Percentiles rank a stretch among this genome's conserved stretches.
These are phyloP conservation scores for Liposcelis brunnea DNA, from an alignment of 2,888 invertebrate species.

Conservation along the genomic window DNA sequence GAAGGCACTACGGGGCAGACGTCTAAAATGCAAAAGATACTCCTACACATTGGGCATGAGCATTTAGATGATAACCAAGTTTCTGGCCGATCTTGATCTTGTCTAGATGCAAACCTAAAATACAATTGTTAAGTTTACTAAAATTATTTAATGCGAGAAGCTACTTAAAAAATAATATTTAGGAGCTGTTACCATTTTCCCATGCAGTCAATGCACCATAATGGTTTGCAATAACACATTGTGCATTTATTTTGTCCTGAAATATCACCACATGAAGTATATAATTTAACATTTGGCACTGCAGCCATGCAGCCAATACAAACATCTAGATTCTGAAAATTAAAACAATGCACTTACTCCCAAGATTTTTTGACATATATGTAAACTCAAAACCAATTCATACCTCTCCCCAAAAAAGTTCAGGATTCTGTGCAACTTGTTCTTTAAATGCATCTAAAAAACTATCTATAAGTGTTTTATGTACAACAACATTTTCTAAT, in stretches of 20 bases:
- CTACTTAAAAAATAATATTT: background rate
- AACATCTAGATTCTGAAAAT: slow-evolving; percentile 47
- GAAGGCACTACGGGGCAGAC: slow-evolving; percentile 36
- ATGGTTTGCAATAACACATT: slow-evolving; percentile 58
- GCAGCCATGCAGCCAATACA: slow-evolving; percentile 83
- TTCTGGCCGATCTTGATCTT: slow-evolving; percentile 46
- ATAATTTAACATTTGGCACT: slow-evolving; percentile 59
- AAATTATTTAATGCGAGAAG: background rate
- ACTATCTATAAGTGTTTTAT: slow-evolving; percentile 62
- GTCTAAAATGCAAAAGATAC: slow-evolving; percentile 70
- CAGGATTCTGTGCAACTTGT: slow-evolving; percentile 50
- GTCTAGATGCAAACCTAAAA: slow-evolving; percentile 60
- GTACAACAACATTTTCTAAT: slow-evolving; percentile 49
- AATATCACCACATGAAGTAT: slow-evolving; percentile 42
- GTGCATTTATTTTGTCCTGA: slow-evolving; percentile 12
- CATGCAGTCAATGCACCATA: slow-evolving; percentile 80
- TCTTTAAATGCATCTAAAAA: slow-evolving; percentile 71
- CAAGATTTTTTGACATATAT: no score
- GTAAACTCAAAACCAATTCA: no score
- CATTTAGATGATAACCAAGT: slow-evolving; percentile 69
- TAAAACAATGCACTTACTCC: slow-evolving; percentile 13
- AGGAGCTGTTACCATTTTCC: slow-evolving; percentile 43
- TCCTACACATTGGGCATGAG: slow-evolving; percentile 76
- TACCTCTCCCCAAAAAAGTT: slow-evolving; percentile 24
- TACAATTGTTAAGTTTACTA: slow-evolving; percentile 8